phyloP scores from a whole-genome alignment of 2,113 vertebrate species.

The Caranx melampygus region DNA sequence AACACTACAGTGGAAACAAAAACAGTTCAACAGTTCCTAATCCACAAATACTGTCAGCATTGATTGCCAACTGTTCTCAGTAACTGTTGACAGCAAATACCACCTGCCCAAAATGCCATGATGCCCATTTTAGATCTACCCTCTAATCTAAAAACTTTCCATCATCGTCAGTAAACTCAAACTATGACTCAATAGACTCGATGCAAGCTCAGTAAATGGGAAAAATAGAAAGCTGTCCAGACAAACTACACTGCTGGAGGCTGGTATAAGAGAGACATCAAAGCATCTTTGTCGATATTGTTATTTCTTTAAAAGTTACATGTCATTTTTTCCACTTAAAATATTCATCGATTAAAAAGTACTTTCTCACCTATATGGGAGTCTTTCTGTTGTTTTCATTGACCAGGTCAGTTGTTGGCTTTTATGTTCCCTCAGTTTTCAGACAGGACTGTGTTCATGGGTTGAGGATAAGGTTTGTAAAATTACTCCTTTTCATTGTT shows the following conservation, averaged over 20 bases:
- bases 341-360: too few species aligned
- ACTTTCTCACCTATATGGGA: too few species aligned
- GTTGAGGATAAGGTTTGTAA: too few species aligned
- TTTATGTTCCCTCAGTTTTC: too few species aligned
- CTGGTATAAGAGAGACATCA: neutral
- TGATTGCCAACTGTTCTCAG: neutral
- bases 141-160: conserved; percentile 14
- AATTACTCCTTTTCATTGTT: too few species aligned
- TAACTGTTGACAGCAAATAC: neutral
- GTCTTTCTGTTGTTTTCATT: too few species aligned
- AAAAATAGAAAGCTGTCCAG: neutral
- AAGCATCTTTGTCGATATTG: neutral
- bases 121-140: conserved; percentile 20
- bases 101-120: neutral
- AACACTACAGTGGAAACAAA: neutral
- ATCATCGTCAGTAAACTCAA: conserved; percentile 2
- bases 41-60: neutral
- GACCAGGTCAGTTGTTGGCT: too few species aligned
- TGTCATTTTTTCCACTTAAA: neutral
- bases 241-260: neutral
- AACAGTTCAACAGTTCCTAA: neutral
- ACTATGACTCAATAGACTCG: neutral
- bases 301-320: neutral
- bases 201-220: neutral
- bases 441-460: too few species aligned